Conservation (phyloP, 2,797 vertebrate genomes). For the Ptychobarbus kaznakovi region DNA sequence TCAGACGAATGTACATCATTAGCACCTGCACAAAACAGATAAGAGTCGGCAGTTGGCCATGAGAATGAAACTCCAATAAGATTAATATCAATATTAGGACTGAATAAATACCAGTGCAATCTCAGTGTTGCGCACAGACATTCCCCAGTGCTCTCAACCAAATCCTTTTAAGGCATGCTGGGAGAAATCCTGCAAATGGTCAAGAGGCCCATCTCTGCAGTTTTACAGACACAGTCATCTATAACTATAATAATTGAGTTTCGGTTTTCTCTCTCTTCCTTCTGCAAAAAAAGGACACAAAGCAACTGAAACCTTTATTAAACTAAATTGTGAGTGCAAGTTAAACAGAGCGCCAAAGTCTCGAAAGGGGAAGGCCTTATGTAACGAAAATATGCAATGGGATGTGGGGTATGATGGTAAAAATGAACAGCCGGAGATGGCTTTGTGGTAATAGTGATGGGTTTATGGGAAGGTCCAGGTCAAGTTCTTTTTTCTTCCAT, state of each 20-base stretch:
- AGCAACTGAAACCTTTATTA: slow-evolving; percentile 56
- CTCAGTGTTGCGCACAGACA: slow-evolving; percentile 25
- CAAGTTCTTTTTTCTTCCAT: not conserved
- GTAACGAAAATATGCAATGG: slow-evolving; percentile 4
- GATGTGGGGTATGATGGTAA: slow-evolving; percentile 1
- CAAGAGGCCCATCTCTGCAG: slow-evolving; percentile 56
- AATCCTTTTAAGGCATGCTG: slow-evolving; percentile 79
- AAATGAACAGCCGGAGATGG: not conserved
- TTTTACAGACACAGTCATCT: slow-evolving; percentile 67
- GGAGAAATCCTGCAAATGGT: slow-evolving; percentile 75
- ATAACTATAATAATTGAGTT: slow-evolving; percentile 61
- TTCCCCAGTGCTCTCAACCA: slow-evolving; percentile 30
- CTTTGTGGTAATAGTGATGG: not conserved
- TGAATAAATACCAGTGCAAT: slow-evolving; percentile 39
- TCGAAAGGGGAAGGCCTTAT: not conserved
- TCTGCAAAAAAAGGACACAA: slow-evolving; percentile 50
- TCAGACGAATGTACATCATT: not conserved
- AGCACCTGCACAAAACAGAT: slow-evolving; percentile 29
- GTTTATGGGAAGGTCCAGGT: slow-evolving; percentile 6
- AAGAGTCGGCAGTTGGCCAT: not conserved
- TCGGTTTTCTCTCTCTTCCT: slow-evolving; percentile 56
- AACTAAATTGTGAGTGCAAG: slow-evolving; percentile 30
- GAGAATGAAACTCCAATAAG: not conserved
- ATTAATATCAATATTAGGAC: slow-evolving; percentile 11
- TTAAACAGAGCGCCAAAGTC: not conserved